Conservation (phyloP, 1,140 invertebrate species). For the Drosophila kanapiae region DNA sequence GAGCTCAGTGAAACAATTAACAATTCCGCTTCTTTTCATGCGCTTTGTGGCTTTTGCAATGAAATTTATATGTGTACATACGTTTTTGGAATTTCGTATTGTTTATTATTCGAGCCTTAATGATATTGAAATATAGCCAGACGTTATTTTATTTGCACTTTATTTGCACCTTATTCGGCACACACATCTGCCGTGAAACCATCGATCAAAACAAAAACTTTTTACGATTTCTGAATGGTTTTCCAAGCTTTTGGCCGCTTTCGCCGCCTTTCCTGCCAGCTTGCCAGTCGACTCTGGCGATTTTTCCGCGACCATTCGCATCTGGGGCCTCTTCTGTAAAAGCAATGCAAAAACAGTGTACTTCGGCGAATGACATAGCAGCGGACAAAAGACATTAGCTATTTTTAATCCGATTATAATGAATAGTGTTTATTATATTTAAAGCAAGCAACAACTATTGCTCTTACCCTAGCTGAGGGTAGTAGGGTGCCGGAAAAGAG, state of each 20-base stretch:
- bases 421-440: constrained; percentile 75
- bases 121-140: constrained; percentile 17
- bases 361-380: constrained; percentile 51
- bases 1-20: constrained; percentile 6
- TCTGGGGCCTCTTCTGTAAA: constrained; percentile 33
- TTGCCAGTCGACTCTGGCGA: constrained; percentile 20
- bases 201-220: constrained; percentile 46
- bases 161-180: constrained; percentile 23
- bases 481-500: constrained; percentile 63
- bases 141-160: constrained; percentile 19
- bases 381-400: constrained; percentile 60
- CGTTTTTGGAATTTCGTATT: neutral
- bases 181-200: constrained; percentile 35
- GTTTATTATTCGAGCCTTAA: constrained; percentile 26
- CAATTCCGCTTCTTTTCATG: constrained; percentile 11
- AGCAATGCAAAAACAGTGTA: constrained; percentile 49
- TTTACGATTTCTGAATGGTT: constrained; percentile 43
- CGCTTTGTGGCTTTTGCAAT: neutral
- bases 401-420: constrained; percentile 83
- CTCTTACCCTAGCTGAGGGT: constrained; percentile 54
- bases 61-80: neutral
- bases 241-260: constrained; percentile 38
- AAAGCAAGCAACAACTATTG: constrained; percentile 64
- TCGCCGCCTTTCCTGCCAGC: constrained; percentile 13
- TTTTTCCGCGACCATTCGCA: constrained; percentile 26